These are phyloP conservation scores for Solea senegalensis DNA, from an alignment of 2,113 vertebrate genomes.

Conservation along the genomic window DNA sequence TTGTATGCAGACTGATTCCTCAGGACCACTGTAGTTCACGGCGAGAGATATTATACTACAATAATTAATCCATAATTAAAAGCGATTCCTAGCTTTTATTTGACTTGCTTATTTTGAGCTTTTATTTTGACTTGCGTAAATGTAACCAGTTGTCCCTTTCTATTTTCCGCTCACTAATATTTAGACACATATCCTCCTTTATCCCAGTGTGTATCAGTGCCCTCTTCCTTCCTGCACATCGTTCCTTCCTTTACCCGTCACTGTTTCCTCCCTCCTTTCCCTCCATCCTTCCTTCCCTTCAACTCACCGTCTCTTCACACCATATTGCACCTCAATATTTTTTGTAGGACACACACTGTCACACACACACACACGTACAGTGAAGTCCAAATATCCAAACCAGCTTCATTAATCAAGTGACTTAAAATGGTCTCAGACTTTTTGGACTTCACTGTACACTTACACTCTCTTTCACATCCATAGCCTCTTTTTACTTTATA, in stretches of 20 bases:
- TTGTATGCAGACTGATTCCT: neutral
- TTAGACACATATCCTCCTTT: neutral
- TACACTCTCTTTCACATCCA: neutral
- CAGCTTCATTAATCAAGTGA: neutral
- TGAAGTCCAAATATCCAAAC: neutral
- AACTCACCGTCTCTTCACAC: neutral
- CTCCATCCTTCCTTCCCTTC: neutral
- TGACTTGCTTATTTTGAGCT: no score
- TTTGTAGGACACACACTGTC: neutral
- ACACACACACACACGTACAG: neutral
- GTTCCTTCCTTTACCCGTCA: neutral
- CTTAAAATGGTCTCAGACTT: neutral
- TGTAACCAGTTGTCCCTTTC: no score
- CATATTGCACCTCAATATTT: neutral
- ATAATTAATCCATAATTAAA: slow-evolving; percentile 6
- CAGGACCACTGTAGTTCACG: slow-evolving; percentile 5
- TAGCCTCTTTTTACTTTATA: neutral
- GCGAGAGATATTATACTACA: slow-evolving; percentile 5
- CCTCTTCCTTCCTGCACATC: slow-evolving; percentile 15
- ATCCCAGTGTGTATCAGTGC: neutral
- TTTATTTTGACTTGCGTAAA: no score
- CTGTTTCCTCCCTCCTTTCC: slow-evolving; percentile 4
- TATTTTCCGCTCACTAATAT: neutral
- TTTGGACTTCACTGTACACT: neutral
- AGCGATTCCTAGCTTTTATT: slow-evolving; percentile 12